phyloP scores from a whole-genome alignment of 2,888 invertebrate species.

The Drosophila birchii region DNA sequence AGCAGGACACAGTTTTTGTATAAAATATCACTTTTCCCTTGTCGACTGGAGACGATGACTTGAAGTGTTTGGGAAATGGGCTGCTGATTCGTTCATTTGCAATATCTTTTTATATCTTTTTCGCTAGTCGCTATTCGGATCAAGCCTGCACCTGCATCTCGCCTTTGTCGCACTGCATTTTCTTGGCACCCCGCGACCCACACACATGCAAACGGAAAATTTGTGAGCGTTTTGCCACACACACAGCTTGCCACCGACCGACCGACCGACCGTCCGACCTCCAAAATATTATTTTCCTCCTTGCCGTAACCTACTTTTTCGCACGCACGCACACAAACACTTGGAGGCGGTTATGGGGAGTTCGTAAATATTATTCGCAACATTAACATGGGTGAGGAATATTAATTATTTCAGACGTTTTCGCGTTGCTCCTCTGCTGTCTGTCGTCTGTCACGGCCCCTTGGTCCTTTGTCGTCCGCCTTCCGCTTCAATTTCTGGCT shows the following conservation, averaged over 20 bases:
- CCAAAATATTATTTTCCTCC: slow-evolving; percentile 23
- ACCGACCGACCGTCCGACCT: slow-evolving; percentile 34
- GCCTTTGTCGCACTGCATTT: slow-evolving; percentile 68
- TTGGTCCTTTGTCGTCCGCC: slow-evolving; percentile 28
- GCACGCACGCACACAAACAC: slow-evolving; percentile 47
- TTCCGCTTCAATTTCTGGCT: slow-evolving; percentile 68
- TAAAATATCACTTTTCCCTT: slow-evolving; percentile 71
- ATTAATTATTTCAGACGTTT: slow-evolving; percentile 24
- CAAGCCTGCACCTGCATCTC: slow-evolving; percentile 69
- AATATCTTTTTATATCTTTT: neutral
- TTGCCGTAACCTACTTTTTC: slow-evolving; percentile 61
- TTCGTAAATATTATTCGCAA: slow-evolving; percentile 15
- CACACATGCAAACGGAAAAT: slow-evolving; percentile 67
- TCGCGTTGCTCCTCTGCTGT: slow-evolving; percentile 1
- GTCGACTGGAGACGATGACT: slow-evolving; percentile 49
- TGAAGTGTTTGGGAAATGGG: slow-evolving; percentile 53
- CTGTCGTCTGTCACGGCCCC: slow-evolving; percentile 40
- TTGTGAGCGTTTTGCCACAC: slow-evolving; percentile 54
- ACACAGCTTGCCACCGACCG: slow-evolving; percentile 14
- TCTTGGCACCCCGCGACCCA: slow-evolving; percentile 59
- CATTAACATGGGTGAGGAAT: slow-evolving; percentile 13
- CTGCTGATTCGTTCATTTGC: slow-evolving; percentile 41
- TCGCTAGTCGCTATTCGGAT: slow-evolving; percentile 48
- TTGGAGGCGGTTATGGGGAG: slow-evolving; percentile 4
- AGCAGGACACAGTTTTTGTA: slow-evolving; percentile 66